A percentile compares a stretch with the other conserved stretches of the same genome.
phyloP scores from a whole-genome alignment of 2,113 vertebrate species.

The Eretmochelys imbricata region DNA sequence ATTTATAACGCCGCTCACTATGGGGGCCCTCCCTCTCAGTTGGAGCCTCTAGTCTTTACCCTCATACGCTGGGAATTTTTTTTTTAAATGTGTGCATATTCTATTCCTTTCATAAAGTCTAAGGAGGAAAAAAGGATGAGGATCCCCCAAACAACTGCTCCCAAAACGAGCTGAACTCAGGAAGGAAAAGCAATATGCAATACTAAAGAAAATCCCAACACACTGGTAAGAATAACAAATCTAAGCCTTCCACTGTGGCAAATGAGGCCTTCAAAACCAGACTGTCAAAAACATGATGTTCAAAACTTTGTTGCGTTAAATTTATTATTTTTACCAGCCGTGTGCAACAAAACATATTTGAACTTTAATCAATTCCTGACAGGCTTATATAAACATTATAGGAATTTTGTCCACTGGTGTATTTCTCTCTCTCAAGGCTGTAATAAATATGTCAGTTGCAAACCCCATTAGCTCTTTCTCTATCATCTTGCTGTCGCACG shows the following conservation, averaged over 20 bases:
- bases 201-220: background rate
- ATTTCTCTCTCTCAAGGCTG: conserved; percentile 38
- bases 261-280: background rate
- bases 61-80: background rate
- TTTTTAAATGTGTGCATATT: background rate
- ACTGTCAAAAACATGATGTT: rapidly evolving
- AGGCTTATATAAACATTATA: conserved; percentile 43
- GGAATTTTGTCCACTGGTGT: conserved; percentile 46
- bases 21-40: background rate
- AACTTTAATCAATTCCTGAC: conserved; percentile 53
- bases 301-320: background rate
- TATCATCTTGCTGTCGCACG: background rate
- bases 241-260: background rate
- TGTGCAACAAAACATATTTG: conserved; percentile 27
- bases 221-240: background rate
- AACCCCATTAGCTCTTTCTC: background rate
- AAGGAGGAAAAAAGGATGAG: background rate
- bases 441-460: conserved; percentile 54
- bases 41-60: background rate
- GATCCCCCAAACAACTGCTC: background rate
- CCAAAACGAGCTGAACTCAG: background rate
- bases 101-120: background rate
- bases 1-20: background rate
- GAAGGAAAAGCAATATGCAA: background rate
- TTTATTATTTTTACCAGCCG: conserved; percentile 14